Evolutionary conservation across 1,140 invertebrate species (phyloP).

Genomic region (Dermatophagoides farinae): DNA sequence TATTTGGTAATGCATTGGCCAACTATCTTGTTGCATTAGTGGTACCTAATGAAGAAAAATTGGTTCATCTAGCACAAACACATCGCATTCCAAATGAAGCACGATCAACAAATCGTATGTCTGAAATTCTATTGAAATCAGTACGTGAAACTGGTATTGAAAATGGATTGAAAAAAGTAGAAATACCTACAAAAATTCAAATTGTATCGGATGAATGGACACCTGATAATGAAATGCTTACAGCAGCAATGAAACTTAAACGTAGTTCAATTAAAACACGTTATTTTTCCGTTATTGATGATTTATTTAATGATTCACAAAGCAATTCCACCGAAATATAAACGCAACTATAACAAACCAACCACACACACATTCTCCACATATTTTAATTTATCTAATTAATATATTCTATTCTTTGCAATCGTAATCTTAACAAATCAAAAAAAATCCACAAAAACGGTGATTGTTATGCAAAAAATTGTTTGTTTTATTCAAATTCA

Average conservation of each 20-base stretch:
- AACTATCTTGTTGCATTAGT: slow-evolving; percentile 70
- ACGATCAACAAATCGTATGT: slow-evolving; percentile 43
- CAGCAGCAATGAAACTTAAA: slow-evolving; percentile 84
- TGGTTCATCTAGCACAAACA: slow-evolving; percentile 38
- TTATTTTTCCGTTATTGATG: slow-evolving; percentile 38
- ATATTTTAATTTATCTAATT: too few relatives aligned
- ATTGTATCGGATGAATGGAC: slow-evolving; percentile 29
- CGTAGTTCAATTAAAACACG: slow-evolving; percentile 27
- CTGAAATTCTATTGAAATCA: slow-evolving; percentile 35
- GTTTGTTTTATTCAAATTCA: too few relatives aligned
- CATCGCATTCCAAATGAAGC: slow-evolving; percentile 49
- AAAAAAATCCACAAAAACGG: too few relatives aligned
- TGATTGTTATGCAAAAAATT: too few relatives aligned
- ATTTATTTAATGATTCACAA: slow-evolving; percentile 46
- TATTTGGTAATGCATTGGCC: slow-evolving; percentile 67
- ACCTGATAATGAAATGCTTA: slow-evolving; percentile 34
- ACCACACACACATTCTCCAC: too few relatives aligned
- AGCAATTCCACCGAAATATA: background rate
- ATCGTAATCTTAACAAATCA: too few relatives aligned
- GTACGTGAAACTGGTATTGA: background rate
- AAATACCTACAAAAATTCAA: slow-evolving; percentile 28
- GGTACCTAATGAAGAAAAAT: slow-evolving; percentile 47
- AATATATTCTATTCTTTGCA: too few relatives aligned
- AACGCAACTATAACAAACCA: too few relatives aligned
- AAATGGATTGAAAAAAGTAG: slow-evolving; percentile 18